Percentiles rank a stretch among this genome's conserved stretches.
phyloP scores from a whole-genome alignment of 1,140 invertebrate species.

The Bombus pyrosoma region DNA sequence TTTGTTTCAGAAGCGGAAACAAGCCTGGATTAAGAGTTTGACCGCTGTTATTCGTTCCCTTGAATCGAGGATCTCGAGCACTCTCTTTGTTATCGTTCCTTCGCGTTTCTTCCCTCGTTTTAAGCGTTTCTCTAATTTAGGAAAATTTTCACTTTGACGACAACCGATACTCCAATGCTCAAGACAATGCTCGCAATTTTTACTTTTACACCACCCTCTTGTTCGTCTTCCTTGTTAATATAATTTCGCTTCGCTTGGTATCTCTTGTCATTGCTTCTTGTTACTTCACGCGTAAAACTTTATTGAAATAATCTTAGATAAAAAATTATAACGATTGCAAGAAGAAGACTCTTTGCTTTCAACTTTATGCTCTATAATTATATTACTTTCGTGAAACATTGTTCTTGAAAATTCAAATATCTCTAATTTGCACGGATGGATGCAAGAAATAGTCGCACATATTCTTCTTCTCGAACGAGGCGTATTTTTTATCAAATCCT shows the following conservation, averaged over 20 bases:
- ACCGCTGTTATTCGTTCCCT: constrained; percentile 40
- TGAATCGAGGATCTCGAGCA: constrained; percentile 11
- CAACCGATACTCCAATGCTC: not conserved
- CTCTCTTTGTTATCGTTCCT: constrained; percentile 15
- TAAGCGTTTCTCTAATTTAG: constrained; percentile 5
- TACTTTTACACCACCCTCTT: too few species aligned
- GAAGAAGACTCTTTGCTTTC: too few species aligned
- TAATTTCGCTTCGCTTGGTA: not conserved
- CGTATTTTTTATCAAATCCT: too few species aligned
- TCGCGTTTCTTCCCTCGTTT: not conserved
- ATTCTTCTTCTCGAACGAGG: too few species aligned
- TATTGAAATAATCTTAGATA: not conserved
- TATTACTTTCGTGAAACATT: too few species aligned
- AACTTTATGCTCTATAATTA: too few species aligned
- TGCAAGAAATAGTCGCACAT: too few species aligned
- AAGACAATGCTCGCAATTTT: not conserved
- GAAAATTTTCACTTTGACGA: constrained; percentile 9
- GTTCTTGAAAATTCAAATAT: too few species aligned
- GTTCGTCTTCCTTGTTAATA: not conserved
- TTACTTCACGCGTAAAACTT: not conserved
- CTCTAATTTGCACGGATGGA: too few species aligned
- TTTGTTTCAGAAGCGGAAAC: constrained; percentile 20
- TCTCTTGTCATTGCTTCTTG: not conserved
- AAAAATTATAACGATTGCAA: not conserved
- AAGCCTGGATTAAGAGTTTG: constrained; percentile 35